Base-by-base conservation (phyloP, 2,888 invertebrate species). In the Thecocarcelia acutangulata region DNA sequence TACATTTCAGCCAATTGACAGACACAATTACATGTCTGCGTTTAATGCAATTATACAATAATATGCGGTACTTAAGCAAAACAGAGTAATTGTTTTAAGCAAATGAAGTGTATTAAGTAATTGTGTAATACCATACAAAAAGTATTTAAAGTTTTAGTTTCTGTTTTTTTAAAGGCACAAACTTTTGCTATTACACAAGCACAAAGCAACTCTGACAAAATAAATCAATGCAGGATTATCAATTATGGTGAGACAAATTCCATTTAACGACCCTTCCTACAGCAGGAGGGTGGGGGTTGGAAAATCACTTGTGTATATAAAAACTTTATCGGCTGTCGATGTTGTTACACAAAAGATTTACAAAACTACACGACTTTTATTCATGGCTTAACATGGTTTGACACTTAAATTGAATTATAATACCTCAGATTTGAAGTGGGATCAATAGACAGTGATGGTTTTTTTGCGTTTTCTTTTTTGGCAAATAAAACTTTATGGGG, bases 321-420 rank as follows among this genome's bases (percentile, higher is more conserved):
- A 21, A 50, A 24, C 44, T 17, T 68, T 68, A 63, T 61, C 64
- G 17, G 40, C 40, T 50, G 17, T 63, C 54, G 56, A 21, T 33
- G 44, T 37, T 52, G 15, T 37, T 37, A 70, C 24, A 40, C 24
- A 59, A 21, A 50, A 72, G 50, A 72, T 50, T 40, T 59, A 1
- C 12, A 59, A 59, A 48, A 59, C 59, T 40, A 59, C 48, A 24
- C 19, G 37, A 33, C 46, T 48, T 48, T 40, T 40, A 59, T 28
- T 58, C 48, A 33, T 50, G 70, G 24, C 28, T 72, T 42, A 74
- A 37, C 52, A 46, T 24, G 54, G 9, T 72, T 72, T 81, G 76
- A 76, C 72, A 81, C 72, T 81, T 81, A 73, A 76, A 81, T 81
- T 80, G 80, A 80, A 80, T 76, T 54, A 48, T 76, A 80, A 80